Base-by-base conservation (phyloP, 2,888 invertebrate genomes). In the Pyrrhia umbra region DNA sequence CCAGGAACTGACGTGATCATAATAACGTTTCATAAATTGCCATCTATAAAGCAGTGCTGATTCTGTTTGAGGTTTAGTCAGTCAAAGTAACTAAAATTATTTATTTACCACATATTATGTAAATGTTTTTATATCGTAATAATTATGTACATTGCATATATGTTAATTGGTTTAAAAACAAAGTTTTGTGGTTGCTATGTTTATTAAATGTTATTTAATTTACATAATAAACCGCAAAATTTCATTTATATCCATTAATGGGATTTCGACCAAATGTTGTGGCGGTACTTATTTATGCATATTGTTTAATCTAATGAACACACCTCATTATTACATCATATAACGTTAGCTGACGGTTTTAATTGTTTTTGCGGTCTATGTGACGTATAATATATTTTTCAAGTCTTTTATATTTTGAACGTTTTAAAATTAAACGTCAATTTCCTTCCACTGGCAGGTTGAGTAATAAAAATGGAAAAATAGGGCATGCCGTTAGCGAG, bases 1-100 rank as follows among this genome's bases (percentile, higher is more conserved):
- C 46, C 61, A 59, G 72, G 51, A 71, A 62, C 55, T 62, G 77
- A 57, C 67, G 20, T 49, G 40, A 71, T 61, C 54, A 62, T 60
- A 70, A 58, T 70, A 63, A 57, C 60, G 49, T 8, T 57, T 30
- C 49, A 60, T 50, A 55, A 70, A 75, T 70, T 49, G 46, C 21
- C 23, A 43, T 40, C 46, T 34, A 55, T 68, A 49, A 40, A 56
- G 18, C 39, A 39, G 18, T 21, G 45, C 30, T 2, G 42, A 40
- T 46, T 6, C 8, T 42, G 23, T 42, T 68, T 43, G 18, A 47
- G 37, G n/a, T 46, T 30, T 60, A 2, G 20, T 13, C 30, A 16
- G 18, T 13, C 16, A 34, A 23, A 4, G 16, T 34, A 20, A 59
- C 42, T 43, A 34, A 34, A 43, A 8, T 10, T n/a, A 34, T 34